A percentile compares a stretch with the other conserved stretches of the same genome.
These are phyloP conservation scores for Salmo trutta DNA, from an alignment of 2,797 vertebrate species.

Conservation along the genomic window DNA sequence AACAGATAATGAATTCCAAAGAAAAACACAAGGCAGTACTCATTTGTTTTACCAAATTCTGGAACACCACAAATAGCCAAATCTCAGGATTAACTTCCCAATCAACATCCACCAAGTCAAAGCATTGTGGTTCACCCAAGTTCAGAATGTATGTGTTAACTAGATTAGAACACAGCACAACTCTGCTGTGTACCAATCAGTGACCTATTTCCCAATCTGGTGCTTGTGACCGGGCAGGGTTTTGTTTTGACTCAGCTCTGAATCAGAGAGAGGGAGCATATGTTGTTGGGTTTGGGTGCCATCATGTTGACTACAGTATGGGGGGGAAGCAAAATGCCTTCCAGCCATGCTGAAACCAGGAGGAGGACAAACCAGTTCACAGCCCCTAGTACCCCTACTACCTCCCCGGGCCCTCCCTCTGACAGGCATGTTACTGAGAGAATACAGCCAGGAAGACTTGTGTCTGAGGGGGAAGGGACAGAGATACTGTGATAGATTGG, in stretches of 20 bases:
- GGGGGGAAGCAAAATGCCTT: conserved; percentile 63
- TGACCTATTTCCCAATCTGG: conserved; percentile 85
- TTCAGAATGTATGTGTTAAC: not conserved
- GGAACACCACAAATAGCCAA: not conserved
- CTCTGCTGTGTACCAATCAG: conserved; percentile 59
- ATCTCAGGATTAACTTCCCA: conserved; percentile 15
- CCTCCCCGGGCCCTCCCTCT: conserved; percentile 24
- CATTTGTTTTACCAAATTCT: conserved; percentile 23
- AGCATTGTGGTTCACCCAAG: not conserved
- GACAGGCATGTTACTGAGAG: not conserved
- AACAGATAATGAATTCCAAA: conserved; percentile 14
- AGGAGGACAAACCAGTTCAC: conserved; percentile 46
- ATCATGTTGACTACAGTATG: conserved; percentile 72
- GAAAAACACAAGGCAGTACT: conserved; percentile 3
- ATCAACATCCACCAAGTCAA: not conserved
- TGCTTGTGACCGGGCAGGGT: conserved; percentile 72
- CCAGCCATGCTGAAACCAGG: conserved; percentile 64
- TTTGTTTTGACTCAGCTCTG: conserved; percentile 77
- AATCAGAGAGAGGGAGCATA: conserved; percentile 77
- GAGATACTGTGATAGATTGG: not conserved
- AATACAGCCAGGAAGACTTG: conserved; percentile 9
- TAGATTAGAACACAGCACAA: conserved; percentile 38
- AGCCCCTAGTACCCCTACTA: not conserved
- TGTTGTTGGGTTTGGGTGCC: conserved; percentile 74
- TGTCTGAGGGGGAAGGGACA: not conserved